These are phyloP conservation scores for Yponomeuta sedellus DNA, from an alignment of 2,888 invertebrate species.

Conservation along the genomic window DNA sequence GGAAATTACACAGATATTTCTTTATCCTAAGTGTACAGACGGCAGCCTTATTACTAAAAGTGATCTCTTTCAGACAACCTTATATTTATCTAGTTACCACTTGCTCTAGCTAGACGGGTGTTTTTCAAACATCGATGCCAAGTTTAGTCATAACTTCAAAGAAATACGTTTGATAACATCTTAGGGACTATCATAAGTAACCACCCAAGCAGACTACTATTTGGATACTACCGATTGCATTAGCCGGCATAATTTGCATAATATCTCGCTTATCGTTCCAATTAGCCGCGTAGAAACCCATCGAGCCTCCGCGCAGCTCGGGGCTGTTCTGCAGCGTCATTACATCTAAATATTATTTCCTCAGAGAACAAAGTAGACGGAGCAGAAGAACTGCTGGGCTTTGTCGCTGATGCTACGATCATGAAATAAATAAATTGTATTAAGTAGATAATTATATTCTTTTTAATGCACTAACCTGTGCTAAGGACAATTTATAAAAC, in stretches of 20 bases:
- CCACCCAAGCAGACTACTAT: neutral
- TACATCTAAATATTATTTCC: neutral
- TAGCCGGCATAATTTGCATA: neutral
- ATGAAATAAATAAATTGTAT: no score
- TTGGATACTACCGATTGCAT: neutral
- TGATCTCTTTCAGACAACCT: no score
- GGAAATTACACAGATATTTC: no score
- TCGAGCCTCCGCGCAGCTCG: neutral
- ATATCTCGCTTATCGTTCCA: neutral
- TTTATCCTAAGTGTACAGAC: no score
- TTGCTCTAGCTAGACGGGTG: no score
- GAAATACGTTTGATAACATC: neutral
- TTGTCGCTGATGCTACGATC: neutral
- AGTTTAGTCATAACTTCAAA: no score
- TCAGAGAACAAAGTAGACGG: neutral
- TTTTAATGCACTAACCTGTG: no score
- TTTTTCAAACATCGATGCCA: no score
- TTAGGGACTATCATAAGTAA: neutral
- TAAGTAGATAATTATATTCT: no score
- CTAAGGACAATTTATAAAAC: no score
- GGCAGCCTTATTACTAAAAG: no score
- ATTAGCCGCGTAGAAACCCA: neutral
- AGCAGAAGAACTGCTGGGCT: neutral
- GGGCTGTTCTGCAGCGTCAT: conserved; percentile 2
- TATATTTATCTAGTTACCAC: no score